A percentile compares a stretch with the other conserved stretches of the same genome.
Conservation (phyloP, 2,888 invertebrate species). For the Beris morrisii region DNA sequence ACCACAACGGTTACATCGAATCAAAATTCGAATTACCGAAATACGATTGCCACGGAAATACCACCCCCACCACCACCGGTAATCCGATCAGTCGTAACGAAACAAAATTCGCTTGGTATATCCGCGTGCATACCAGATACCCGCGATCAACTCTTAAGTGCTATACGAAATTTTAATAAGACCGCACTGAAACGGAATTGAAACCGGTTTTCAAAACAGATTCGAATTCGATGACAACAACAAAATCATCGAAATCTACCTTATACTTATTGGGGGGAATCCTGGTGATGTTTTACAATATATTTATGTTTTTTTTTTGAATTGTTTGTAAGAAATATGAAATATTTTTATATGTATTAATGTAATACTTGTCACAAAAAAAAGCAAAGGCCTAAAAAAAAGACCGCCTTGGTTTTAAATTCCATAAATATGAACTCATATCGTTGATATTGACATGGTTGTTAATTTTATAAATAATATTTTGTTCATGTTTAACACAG, state of each 20-base stretch:
- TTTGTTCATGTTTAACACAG: no score
- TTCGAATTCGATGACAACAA: not conserved
- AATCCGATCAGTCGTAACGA: slow-evolving; percentile 41
- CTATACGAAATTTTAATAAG: slow-evolving; percentile 70
- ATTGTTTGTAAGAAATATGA: no score
- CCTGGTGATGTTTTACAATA: no score
- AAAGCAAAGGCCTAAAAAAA: no score
- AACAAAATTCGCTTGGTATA: slow-evolving; percentile 37
- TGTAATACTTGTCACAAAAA: no score
- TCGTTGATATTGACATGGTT: no score
- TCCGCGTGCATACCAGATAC: slow-evolving; percentile 57
- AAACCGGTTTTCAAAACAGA: not conserved
- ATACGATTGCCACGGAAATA: slow-evolving; percentile 5
- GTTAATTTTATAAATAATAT: no score
- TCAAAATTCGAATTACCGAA: slow-evolving; percentile 25
- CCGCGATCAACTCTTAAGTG: slow-evolving; percentile 67
- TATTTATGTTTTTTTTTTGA: no score
- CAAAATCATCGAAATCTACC: not conserved
- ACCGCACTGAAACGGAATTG: slow-evolving; percentile 47
- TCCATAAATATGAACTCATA: no score
- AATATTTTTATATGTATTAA: no score
- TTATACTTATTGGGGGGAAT: no score
- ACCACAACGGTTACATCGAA: slow-evolving; percentile 33
- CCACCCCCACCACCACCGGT: slow-evolving; percentile 52
- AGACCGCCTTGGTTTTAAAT: no score